phyloP scores from a whole-genome alignment of 2,113 vertebrate species.

The Hiodon tergisus region DNA sequence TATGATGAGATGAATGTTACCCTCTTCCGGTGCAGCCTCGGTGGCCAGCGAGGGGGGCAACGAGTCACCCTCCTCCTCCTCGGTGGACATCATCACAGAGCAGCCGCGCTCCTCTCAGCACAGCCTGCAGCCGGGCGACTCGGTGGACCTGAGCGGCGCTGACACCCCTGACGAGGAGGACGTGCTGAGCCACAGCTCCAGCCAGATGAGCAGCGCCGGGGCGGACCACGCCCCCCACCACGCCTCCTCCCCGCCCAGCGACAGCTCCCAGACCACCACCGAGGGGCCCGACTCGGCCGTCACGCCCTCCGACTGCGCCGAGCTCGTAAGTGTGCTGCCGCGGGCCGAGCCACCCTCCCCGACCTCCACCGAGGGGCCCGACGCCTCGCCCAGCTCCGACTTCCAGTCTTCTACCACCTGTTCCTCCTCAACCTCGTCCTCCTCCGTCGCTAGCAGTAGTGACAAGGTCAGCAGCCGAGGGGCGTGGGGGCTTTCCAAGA shows the following conservation, averaged over 20 bases:
- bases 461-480: conserved; percentile 61
- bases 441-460: conserved; percentile 61
- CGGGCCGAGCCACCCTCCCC: conserved; percentile 50
- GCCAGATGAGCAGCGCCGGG: conserved; percentile 46
- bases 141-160: conserved; percentile 68
- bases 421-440: conserved; percentile 54
- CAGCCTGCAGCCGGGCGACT: conserved; percentile 79
- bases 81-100: conserved; percentile 86
- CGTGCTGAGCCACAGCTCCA: conserved; percentile 68
- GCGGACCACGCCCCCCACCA: conserved; percentile 50
- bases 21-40: conserved; percentile 56
- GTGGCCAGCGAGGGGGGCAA: conserved; percentile 61
- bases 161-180: conserved; percentile 42
- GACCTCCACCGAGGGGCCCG: conserved; percentile 59
- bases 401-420: conserved; percentile 59
- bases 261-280: conserved; percentile 96
- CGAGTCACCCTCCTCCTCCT: conserved; percentile 61
- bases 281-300: conserved; percentile 95
- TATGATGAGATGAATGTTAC: neutral
- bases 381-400: conserved; percentile 57
- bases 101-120: conserved; percentile 89
- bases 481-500: conserved; percentile 32
- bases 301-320: conserved; percentile 92
- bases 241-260: conserved; percentile 82
- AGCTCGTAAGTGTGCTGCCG: conserved; percentile 81